Evolutionary conservation across 2,113 vertebrate species (phyloP).

Genomic region (Gobius niger): DNA sequence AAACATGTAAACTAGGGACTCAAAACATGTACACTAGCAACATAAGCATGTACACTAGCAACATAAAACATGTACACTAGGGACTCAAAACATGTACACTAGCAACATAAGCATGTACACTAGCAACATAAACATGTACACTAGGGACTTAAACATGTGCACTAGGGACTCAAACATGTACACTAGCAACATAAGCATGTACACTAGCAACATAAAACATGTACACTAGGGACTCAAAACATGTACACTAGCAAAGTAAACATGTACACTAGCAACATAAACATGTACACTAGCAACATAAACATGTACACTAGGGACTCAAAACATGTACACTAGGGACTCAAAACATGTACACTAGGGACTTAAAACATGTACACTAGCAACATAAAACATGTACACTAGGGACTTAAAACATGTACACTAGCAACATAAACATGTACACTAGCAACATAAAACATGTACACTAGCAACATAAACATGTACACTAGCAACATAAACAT

Average conservation of each 20-base stretch:
- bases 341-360: neutral
- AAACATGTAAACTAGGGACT: neutral
- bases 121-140: neutral
- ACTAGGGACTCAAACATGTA: neutral
- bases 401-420: neutral
- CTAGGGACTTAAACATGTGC: too few relatives aligned
- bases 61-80: too few relatives aligned
- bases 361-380: too few relatives aligned
- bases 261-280: neutral
- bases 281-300: too few relatives aligned
- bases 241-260: neutral
- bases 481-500: neutral
- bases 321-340: neutral
- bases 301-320: too few relatives aligned
- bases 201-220: too few relatives aligned
- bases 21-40: neutral
- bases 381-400: neutral
- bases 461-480: neutral
- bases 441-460: too few relatives aligned
- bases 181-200: too few relatives aligned
- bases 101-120: too few relatives aligned
- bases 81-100: neutral
- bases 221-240: too few relatives aligned
- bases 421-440: neutral
- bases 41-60: too few relatives aligned